phyloP scores from a whole-genome alignment of 35 echinoderm and acorn worm species.

The Hemicentrotus pulcherrimus region DNA sequence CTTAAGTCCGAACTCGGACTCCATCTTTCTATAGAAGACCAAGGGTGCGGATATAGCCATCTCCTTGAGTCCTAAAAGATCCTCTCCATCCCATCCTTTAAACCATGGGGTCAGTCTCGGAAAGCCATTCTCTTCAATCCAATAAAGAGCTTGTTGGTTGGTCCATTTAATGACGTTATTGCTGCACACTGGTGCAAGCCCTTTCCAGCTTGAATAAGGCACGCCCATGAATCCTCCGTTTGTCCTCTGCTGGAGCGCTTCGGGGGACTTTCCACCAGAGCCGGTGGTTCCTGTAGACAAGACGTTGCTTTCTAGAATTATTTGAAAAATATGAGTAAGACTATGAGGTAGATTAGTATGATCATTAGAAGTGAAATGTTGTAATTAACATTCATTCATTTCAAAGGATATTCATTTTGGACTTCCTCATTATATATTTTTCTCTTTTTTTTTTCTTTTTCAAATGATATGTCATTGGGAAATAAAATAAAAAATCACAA shows the following conservation, averaged over 20 bases:
- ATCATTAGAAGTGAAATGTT: too few species aligned
- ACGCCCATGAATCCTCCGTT: neutral
- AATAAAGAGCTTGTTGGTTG: neutral
- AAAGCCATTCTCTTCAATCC: neutral
- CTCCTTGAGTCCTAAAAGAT: neutral
- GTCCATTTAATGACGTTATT: neutral
- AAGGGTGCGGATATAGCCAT: neutral
- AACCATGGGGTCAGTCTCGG: neutral
- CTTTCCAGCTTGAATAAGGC: neutral
- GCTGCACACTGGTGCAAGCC: neutral
- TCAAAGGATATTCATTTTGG: too few species aligned
- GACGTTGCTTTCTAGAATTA: neutral
- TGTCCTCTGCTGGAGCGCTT: neutral
- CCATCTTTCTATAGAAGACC: neutral
- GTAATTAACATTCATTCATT: too few species aligned
- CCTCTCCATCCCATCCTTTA: neutral
- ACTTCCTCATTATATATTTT: too few species aligned
- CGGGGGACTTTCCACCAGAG: neutral
- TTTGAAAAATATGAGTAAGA: neutral
- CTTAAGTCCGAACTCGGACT: neutral
- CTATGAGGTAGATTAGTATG: neutral
- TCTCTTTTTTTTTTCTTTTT: too few species aligned
- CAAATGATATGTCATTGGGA: too few species aligned
- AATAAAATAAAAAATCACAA: too few species aligned
- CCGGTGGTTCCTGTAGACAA: neutral